These are phyloP conservation scores for Cerastis rubricosa DNA, from an alignment of 2,888 invertebrate genomes.

Conservation along the genomic window DNA sequence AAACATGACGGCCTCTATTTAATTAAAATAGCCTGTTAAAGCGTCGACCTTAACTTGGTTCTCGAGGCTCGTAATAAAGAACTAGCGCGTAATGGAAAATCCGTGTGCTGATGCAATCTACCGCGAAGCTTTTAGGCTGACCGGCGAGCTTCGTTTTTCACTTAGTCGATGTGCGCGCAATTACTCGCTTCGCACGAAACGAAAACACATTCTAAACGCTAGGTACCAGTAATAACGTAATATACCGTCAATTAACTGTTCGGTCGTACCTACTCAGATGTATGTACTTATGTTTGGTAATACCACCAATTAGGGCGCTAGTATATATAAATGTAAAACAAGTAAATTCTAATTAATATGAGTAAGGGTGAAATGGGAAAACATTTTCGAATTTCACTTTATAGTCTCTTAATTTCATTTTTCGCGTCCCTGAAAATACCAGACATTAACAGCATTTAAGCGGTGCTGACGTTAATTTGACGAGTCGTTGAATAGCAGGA, in stretches of 20 bases:
- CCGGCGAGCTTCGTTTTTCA: constrained; percentile 82
- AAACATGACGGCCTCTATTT: constrained; percentile 62
- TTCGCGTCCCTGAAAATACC: constrained; percentile 15
- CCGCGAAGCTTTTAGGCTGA: constrained; percentile 86
- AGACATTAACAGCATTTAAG: constrained; percentile 34
- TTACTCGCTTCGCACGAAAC: constrained; percentile 78
- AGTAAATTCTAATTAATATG: constrained; percentile 3
- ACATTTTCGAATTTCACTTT: background rate
- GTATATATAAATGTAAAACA: background rate
- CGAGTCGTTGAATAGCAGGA: constrained; percentile 20
- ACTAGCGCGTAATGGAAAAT: constrained; percentile 86
- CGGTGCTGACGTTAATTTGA: constrained; percentile 53
- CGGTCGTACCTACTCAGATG: background rate
- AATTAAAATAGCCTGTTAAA: constrained; percentile 69
- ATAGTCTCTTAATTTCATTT: constrained; percentile 25
- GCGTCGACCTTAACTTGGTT: constrained; percentile 66
- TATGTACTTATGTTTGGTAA: constrained; percentile 2
- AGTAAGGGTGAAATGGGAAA: constrained; percentile 7
- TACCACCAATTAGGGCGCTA: constrained; percentile 1
- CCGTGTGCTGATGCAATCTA: constrained; percentile 89
- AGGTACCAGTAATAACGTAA: constrained; percentile 18
- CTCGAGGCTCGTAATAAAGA: constrained; percentile 75
- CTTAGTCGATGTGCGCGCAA: constrained; percentile 83
- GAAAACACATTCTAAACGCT: constrained; percentile 51
- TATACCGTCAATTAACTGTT: constrained; percentile 32